phyloP scores from a whole-genome alignment of 2,888 invertebrate species.

The Seira musarum region DNA sequence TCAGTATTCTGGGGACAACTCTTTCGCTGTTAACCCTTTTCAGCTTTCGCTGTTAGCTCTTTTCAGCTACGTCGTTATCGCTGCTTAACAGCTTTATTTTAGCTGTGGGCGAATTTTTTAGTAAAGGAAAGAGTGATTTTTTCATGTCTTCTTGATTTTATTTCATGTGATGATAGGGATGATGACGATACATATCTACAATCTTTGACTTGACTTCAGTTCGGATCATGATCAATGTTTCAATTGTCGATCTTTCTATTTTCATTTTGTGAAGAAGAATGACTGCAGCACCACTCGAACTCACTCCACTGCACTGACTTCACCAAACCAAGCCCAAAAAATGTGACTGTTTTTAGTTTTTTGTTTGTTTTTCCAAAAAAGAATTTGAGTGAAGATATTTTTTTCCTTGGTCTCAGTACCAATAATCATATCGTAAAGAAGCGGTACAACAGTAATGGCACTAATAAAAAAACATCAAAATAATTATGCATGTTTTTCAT shows the following conservation, averaged over 20 bases:
- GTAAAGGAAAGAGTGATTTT: slow-evolving; percentile 15
- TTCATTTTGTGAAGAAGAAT: too few relatives aligned
- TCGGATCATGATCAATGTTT: not conserved
- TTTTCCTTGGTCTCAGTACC: slow-evolving; percentile 1
- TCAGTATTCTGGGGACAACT: too few relatives aligned
- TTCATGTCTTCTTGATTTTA: slow-evolving; percentile 17
- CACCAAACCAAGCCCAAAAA: too few relatives aligned
- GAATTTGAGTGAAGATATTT: slow-evolving; percentile 15
- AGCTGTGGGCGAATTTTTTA: slow-evolving; percentile 54
- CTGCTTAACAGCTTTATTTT: slow-evolving; percentile 43
- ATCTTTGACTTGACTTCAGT: slow-evolving; percentile 18
- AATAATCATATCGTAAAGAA: slow-evolving; percentile 14
- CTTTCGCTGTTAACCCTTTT: too few relatives aligned
- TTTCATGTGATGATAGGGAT: slow-evolving; percentile 27
- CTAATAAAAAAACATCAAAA: slow-evolving; percentile 35
- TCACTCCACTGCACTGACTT: too few relatives aligned
- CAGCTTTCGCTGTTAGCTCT: not conserved
- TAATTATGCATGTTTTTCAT: slow-evolving; percentile 27
- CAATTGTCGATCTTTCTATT: slow-evolving; percentile 7
- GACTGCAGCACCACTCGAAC: too few relatives aligned
- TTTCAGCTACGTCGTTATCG: too few relatives aligned
- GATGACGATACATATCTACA: not conserved
- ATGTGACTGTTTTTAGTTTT: too few relatives aligned
- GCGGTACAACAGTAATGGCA: slow-evolving; percentile 19
- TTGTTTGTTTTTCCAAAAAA: too few relatives aligned